Conservation (phyloP, 1,140 invertebrate genomes). For the Diachasma alloeum region DNA sequence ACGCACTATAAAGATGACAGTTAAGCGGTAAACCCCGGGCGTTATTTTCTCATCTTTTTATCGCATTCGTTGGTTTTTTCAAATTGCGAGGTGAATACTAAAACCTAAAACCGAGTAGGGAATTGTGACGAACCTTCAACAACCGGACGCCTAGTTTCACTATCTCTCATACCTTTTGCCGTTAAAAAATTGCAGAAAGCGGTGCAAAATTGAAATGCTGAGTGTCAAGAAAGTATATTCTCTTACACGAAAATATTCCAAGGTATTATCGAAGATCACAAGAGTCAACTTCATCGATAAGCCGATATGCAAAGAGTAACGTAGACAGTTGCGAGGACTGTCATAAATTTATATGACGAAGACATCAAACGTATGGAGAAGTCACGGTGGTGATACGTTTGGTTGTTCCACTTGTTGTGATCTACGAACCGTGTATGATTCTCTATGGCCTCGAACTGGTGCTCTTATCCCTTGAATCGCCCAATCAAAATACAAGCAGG, state of each 20-base stretch:
- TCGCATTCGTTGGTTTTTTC: not conserved
- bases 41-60: not conserved
- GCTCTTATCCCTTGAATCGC: slow-evolving; percentile 61
- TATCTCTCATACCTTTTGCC: too few relatives aligned
- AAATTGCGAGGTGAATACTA: not conserved
- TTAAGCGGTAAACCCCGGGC: not conserved
- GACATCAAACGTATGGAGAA: not conserved
- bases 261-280: not conserved
- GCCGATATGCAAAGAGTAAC: not conserved
- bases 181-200: not conserved
- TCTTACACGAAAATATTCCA: not conserved
- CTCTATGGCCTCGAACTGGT: slow-evolving; percentile 56
- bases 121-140: not conserved
- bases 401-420: slow-evolving; percentile 49
- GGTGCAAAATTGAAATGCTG: not conserved
- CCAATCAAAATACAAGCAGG: slow-evolving; percentile 63
- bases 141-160: not conserved
- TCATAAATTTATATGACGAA: not conserved
- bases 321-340: not conserved
- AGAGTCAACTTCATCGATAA: not conserved
- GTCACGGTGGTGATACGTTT: not conserved
- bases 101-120: not conserved
- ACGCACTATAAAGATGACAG: slow-evolving; percentile 3
- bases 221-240: not conserved
- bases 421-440: slow-evolving; percentile 54